Conservation (phyloP, 2,113 vertebrate species). For the Seriola rivoliana region DNA sequence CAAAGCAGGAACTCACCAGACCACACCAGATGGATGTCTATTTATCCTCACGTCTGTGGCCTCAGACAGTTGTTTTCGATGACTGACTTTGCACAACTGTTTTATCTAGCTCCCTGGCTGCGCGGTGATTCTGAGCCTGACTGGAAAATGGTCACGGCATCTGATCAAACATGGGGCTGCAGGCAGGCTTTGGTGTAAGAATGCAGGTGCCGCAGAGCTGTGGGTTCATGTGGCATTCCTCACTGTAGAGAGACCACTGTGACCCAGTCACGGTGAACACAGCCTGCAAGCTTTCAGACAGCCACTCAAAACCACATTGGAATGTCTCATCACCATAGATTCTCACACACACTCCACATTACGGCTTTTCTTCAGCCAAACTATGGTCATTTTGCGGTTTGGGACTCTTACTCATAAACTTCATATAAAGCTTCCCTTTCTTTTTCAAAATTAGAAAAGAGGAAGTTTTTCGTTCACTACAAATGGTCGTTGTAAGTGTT, state of each 20-base stretch:
- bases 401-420: conserved; percentile 32
- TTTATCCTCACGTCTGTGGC: conserved; percentile 41
- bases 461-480: background rate
- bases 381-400: conserved; percentile 55
- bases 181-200: conserved; percentile 61
- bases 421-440: conserved; percentile 30
- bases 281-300: conserved; percentile 54
- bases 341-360: conserved; percentile 67
- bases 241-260: conserved; percentile 51
- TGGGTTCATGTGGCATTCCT: conserved; percentile 76
- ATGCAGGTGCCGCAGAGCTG: conserved; percentile 77
- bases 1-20: conserved; percentile 36
- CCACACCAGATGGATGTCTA: conserved; percentile 45
- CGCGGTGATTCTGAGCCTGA: conserved; percentile 41
- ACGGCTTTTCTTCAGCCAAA: conserved; percentile 51
- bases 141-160: conserved; percentile 60
- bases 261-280: conserved; percentile 50
- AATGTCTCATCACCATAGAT: conserved; percentile 75
- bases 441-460: conserved; percentile 9
- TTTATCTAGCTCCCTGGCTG: conserved; percentile 48
- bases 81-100: conserved; percentile 39
- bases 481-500: conserved; percentile 8
- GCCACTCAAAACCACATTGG: conserved; percentile 73
- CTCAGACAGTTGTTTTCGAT: conserved; percentile 47
- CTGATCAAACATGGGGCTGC: conserved; percentile 70